These are phyloP conservation scores for Ploceus nigricollis DNA, from an alignment of 2,113 vertebrate genomes.

Conservation along the genomic window DNA sequence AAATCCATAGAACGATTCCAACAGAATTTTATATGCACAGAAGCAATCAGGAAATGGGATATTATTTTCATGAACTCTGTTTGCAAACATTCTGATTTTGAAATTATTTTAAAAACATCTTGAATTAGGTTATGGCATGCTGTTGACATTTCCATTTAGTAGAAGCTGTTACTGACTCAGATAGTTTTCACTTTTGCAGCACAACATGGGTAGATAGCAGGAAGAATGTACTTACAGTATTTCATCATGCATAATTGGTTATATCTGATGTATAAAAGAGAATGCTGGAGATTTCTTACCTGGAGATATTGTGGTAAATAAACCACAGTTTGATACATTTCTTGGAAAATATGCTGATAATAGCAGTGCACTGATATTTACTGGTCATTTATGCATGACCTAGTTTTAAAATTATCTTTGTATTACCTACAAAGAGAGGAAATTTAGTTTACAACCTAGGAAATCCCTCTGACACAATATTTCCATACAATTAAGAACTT, in stretches of 20 bases:
- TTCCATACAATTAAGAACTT: neutral
- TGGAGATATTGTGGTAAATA: neutral
- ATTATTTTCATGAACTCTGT: neutral
- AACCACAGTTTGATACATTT: neutral
- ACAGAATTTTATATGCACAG: neutral
- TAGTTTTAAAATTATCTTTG: neutral
- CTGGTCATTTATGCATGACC: neutral
- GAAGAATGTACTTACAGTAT: neutral
- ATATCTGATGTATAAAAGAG: neutral
- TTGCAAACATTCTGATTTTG: neutral
- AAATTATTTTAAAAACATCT: neutral
- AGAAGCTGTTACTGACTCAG: neutral
- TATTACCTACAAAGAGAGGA: neutral
- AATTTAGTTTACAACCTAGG: neutral
- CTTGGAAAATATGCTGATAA: neutral
- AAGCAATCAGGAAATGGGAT: neutral
- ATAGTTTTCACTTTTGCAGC: neutral
- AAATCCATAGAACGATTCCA: neutral
- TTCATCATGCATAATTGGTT: neutral
- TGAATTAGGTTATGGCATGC: neutral
- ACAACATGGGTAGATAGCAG: no score
- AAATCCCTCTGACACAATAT: neutral
- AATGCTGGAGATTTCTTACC: neutral
- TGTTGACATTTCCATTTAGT: neutral
- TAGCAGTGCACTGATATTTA: neutral